Conservation (phyloP, 2,888 invertebrate genomes). For the Phymatocera aterrima region DNA sequence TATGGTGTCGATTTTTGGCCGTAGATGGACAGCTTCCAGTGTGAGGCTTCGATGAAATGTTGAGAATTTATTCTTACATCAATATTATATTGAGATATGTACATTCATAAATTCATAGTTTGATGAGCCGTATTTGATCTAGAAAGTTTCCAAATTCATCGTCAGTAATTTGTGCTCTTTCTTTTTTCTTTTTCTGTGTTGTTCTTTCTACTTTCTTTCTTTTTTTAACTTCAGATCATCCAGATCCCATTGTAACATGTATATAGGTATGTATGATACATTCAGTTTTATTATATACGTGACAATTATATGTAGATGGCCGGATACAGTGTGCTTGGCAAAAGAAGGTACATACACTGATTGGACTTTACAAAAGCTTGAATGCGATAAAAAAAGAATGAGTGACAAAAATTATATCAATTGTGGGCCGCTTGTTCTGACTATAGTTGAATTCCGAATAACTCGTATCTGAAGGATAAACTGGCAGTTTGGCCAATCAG, state of each 20-base stretch:
- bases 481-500: no score
- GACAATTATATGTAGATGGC: conserved; percentile 27
- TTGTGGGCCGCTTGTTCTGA: no score
- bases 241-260: neutral
- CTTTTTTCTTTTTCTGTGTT: no score
- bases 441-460: no score
- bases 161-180: conserved; percentile 7
- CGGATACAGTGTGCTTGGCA: conserved; percentile 36
- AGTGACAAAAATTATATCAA: no score
- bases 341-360: conserved; percentile 35
- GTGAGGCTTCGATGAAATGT: conserved; percentile 23
- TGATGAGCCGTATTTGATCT: neutral
- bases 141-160: conserved; percentile 17
- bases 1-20: no score
- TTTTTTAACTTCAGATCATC: conserved; percentile 11
- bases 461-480: no score
- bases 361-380: conserved; percentile 39
- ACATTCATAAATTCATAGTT: conserved; percentile 32
- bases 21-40: no score
- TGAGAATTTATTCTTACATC: conserved; percentile 41
- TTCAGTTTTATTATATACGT: conserved; percentile 2
- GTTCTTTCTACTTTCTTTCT: no score
- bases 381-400: conserved; percentile 17
- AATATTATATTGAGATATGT: conserved; percentile 24
- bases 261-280: neutral